Conservation (phyloP, 2,797 vertebrate genomes). For the Nothura maculosa region DNA sequence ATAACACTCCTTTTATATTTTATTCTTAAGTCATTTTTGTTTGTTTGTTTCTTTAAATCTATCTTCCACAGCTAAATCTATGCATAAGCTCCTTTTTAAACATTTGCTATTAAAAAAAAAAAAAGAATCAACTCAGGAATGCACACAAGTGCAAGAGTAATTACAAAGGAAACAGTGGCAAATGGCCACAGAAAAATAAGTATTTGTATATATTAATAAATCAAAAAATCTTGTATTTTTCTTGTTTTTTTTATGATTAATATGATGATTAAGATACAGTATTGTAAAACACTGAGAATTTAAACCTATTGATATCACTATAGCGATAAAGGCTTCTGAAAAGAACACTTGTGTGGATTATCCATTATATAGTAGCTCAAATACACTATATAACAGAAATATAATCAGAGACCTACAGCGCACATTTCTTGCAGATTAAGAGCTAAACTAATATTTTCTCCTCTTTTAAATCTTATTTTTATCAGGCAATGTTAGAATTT, state of each 20-base stretch:
- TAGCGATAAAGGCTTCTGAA: slow-evolving; percentile 80
- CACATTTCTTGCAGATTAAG: slow-evolving; percentile 76
- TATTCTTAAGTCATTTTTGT: neutral
- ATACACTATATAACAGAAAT: slow-evolving; percentile 82
- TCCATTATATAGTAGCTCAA: slow-evolving; percentile 79
- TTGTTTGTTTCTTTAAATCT: neutral
- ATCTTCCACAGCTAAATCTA: neutral
- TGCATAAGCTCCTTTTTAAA: neutral
- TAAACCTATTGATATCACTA: slow-evolving; percentile 68
- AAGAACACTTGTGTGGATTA: slow-evolving; percentile 85
- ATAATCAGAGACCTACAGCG: slow-evolving; percentile 79
- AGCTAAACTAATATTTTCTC: slow-evolving; percentile 34
- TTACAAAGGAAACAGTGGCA: neutral
- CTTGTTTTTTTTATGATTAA: slow-evolving; percentile 18
- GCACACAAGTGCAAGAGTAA: neutral
- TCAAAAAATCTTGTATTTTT: neutral
- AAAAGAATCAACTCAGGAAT: fast-evolving
- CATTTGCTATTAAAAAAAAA: neutral
- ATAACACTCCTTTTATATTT: neutral
- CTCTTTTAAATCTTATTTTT: neutral
- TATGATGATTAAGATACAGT: slow-evolving; percentile 8
- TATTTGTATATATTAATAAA: neutral
- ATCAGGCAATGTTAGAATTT: neutral
- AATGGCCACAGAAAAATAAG: neutral
- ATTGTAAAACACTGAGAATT: neutral